Conservation (phyloP, 2,797 vertebrate genomes). For the Sarcophilus harrisii region DNA sequence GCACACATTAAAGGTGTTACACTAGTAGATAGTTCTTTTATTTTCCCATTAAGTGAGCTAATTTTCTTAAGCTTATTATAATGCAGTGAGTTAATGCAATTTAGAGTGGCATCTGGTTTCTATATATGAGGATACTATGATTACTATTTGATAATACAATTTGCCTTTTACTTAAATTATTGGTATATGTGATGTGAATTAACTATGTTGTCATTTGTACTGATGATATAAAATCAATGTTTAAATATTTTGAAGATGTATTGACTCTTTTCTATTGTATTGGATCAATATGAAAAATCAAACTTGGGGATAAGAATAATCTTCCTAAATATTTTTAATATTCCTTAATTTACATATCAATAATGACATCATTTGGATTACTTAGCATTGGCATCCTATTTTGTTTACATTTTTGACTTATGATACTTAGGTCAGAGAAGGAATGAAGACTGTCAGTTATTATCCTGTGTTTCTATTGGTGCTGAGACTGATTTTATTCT, state of each 20-base stretch:
- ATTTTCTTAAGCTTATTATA: conserved; percentile 59
- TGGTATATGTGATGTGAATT: conserved; percentile 51
- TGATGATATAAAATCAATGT: background rate
- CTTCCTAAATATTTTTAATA: conserved; percentile 11
- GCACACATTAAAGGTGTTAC: conserved; percentile 25
- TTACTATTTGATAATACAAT: conserved; percentile 57
- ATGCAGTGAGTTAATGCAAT: conserved; percentile 61
- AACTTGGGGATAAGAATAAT: background rate
- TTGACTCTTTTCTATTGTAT: conserved; percentile 3
- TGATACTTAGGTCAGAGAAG: background rate
- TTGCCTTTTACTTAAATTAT: conserved; percentile 48
- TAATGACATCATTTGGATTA: background rate
- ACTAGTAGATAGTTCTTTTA: conserved; percentile 2
- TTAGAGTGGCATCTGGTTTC: conserved; percentile 57
- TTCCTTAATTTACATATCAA: background rate
- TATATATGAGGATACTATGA: conserved; percentile 53
- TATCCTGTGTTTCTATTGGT: background rate
- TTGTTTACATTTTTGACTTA: background rate
- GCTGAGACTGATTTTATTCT: background rate
- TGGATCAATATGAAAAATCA: conserved; percentile 29
- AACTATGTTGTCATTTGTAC: conserved; percentile 53
- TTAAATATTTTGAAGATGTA: conserved; percentile 17
- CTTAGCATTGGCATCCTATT: background rate
- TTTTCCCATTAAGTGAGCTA: conserved; percentile 55
- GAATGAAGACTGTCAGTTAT: background rate